Evolutionary conservation across 2,888 invertebrate genomes (phyloP).

Genomic region (Achlya flavicornis): DNA sequence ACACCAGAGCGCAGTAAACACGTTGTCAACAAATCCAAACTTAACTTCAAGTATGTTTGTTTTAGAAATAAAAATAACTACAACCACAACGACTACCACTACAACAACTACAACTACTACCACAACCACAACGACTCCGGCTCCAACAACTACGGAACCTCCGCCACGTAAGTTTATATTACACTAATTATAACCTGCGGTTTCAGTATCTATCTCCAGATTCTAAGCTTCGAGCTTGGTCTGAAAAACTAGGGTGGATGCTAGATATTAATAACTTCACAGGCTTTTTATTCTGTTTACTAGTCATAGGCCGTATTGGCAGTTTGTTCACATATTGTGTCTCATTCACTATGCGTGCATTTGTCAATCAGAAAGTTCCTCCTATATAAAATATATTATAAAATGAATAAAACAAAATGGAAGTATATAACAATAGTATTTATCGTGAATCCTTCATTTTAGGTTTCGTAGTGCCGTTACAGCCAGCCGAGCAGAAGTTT

Average conservation of each 20-base stretch:
- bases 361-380: too few species aligned
- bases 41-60: conserved; percentile 17
- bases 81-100: conserved; percentile 72
- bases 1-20: not conserved
- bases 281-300: too few species aligned
- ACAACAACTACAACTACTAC: conserved; percentile 74
- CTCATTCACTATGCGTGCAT: too few species aligned
- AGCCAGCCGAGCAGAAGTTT: conserved; percentile 79
- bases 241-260: too few species aligned
- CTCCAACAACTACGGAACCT: conserved; percentile 67
- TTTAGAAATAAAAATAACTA: conserved; percentile 77
- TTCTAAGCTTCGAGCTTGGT: too few species aligned
- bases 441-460: conserved; percentile 9
- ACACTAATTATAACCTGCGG: not conserved
- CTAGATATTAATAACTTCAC: too few species aligned
- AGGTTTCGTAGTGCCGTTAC: conserved; percentile 76
- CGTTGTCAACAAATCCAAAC: not conserved
- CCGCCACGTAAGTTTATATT: conserved; percentile 61
- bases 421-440: not conserved
- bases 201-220: too few species aligned
- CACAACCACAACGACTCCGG: conserved; percentile 65
- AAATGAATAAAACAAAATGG: too few species aligned
- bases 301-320: too few species aligned
- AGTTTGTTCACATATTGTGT: too few species aligned
- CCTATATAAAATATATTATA: too few species aligned